Conservation (phyloP, 2,888 invertebrate species). For the Epirrhoe tristata region DNA sequence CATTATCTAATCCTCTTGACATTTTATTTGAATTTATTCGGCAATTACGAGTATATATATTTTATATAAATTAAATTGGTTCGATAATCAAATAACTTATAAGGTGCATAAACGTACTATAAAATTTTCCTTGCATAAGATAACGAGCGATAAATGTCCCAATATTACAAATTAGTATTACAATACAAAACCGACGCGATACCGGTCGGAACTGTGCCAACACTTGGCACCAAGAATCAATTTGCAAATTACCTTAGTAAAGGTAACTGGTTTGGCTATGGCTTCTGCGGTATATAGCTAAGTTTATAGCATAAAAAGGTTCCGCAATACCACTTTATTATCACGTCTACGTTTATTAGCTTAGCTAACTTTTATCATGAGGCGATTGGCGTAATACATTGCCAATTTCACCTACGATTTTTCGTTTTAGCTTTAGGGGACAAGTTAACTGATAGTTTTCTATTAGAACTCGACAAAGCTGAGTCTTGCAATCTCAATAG, state of each 20-base stretch:
- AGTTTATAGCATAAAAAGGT: not conserved
- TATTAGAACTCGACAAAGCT: conserved; percentile 3
- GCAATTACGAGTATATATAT: not conserved
- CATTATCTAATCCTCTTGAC: no score
- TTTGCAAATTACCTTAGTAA: conserved; percentile 57
- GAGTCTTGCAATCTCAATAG: not conserved
- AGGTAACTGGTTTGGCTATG: conserved; percentile 33
- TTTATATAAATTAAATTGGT: not conserved
- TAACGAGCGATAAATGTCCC: conserved; percentile 4
- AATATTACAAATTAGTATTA: conserved; percentile 31
- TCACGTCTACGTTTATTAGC: not conserved
- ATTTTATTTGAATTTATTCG: no score
- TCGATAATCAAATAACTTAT: not conserved
- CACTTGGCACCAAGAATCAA: conserved; percentile 55
- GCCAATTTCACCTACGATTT: not conserved
- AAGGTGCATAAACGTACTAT: not conserved
- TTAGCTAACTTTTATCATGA: not conserved
- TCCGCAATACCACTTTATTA: not conserved
- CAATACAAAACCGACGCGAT: conserved; percentile 28
- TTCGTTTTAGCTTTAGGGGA: not conserved
- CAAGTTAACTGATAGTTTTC: conserved; percentile 6
- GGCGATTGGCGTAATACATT: not conserved
- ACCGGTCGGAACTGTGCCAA: conserved; percentile 51
- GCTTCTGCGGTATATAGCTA: conserved; percentile 10
- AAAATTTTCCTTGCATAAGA: not conserved